Conservation (phyloP, 2,113 vertebrate genomes). For the Myotis lucifugus region DNA sequence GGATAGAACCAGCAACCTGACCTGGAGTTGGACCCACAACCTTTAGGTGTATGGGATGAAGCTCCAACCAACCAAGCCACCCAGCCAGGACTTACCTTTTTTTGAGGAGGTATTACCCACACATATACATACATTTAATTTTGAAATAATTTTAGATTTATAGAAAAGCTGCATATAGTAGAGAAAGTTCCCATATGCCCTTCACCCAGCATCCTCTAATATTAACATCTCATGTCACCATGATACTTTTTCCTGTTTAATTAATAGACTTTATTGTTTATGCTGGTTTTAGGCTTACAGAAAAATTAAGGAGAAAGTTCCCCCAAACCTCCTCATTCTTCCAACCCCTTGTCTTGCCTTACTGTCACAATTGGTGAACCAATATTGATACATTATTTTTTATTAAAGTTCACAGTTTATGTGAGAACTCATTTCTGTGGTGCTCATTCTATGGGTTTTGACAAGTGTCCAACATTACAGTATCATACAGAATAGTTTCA, state of each 20-base stretch:
- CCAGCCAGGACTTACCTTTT: no score
- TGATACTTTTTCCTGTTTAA: background rate
- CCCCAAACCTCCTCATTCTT: background rate
- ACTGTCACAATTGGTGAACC: background rate
- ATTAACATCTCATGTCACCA: background rate
- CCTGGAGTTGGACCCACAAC: no score
- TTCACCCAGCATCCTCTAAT: background rate
- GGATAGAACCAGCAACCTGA: no score
- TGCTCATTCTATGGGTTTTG: no score
- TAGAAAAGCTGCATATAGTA: background rate
- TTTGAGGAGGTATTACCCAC: background rate
- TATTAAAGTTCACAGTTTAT: background rate
- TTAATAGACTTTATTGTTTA: conserved; percentile 14
- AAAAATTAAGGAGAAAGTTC: background rate
- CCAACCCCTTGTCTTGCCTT: background rate
- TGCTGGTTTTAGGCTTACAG: background rate
- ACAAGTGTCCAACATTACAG: no score
- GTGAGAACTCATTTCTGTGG: no score
- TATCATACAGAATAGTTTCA: no score
- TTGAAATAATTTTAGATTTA: conserved; percentile 17
- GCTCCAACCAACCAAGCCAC: no score
- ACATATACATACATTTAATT: background rate
- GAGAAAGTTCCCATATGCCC: background rate
- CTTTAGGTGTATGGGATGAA: no score
- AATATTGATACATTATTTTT: background rate